Evolutionary conservation across 2,113 vertebrate genomes (phyloP), one percentile per base, ranked within the genome.

Genomic region (Hippopotamus amphibius): DNA sequence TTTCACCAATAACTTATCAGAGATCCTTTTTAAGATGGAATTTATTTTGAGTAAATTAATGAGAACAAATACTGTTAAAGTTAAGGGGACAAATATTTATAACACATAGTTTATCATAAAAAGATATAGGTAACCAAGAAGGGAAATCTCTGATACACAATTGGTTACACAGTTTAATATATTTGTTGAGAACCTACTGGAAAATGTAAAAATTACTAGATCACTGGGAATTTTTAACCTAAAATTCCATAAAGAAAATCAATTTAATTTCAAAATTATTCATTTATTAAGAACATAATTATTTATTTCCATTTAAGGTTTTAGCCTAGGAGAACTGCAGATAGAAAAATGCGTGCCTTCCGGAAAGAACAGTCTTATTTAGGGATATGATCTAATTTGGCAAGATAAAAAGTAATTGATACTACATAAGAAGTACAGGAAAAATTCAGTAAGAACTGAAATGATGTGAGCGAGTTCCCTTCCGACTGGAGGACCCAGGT

Each of bases 1-100:
- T 87, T 97, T 93, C 55, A 84, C 50, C 85, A 96, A 74, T 30
- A 65, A 6, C 71, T 97, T 97, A 96, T 96, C 86, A 97, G 89
- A 68, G 41, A 96, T 97, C 55, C 12, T 90, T 98, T 97, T 81
- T 79, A 95, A 92, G 30, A 71, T 43, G 19, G 76, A 61, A 65
- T 69, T 95, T 76, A 83, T 94, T 71, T 69, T 91, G n/a, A 76
- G 19, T 81, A 76, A 93, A 95, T 33, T 63, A 37, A 82, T 86
- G 79, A 83, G 72, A 93, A 69, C 57, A 76, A 81, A 90, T 48
- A 65, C 59, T 66, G 12, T 66, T 84, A 76, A 95, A 66, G 26
- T 95, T 85, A 95, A 61, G 28, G 46, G 11, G 8, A 48, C 8
- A 57, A 74, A 11, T 92, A 95, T 96, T 90, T 74, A 41, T 48